phyloP scores from a whole-genome alignment of 2,888 invertebrate species.

The Pilophorus perplexus region DNA sequence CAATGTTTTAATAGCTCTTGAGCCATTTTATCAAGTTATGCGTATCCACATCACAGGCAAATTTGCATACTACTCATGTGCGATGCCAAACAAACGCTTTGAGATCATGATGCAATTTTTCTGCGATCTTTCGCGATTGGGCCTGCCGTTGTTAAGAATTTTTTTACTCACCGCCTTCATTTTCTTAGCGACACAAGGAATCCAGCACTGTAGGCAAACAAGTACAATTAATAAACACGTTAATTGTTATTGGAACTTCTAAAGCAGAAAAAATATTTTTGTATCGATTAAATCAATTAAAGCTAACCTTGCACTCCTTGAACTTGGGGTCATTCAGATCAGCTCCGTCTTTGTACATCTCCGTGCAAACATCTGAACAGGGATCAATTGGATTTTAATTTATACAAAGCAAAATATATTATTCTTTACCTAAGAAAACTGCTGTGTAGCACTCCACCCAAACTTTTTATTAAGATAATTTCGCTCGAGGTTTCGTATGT shows the following conservation, averaged over 20 bases:
- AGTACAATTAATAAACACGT: neutral
- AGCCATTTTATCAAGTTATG: too few species aligned
- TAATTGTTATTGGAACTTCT: neutral
- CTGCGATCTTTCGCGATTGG: too few species aligned
- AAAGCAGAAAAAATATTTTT: neutral
- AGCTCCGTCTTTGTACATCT: constrained; percentile 36
- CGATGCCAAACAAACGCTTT: too few species aligned
- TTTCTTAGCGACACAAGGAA: constrained; percentile 42
- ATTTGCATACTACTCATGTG: neutral
- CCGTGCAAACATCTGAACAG: constrained; percentile 36
- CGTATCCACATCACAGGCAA: too few species aligned
- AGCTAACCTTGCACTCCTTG: constrained; percentile 34
- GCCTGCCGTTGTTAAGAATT: neutral
- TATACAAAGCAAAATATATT: too few species aligned
- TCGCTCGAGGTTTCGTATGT: neutral
- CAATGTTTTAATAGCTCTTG: too few species aligned
- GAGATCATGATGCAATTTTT: too few species aligned
- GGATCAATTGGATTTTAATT: too few species aligned
- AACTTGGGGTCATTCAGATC: constrained; percentile 33
- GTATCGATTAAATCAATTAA: neutral
- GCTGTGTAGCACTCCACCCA: too few species aligned
- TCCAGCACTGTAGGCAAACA: constrained; percentile 34
- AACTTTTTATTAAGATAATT: too few species aligned
- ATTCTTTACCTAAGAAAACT: too few species aligned
- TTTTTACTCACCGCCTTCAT: constrained; percentile 35